Evolutionary conservation across 2,888 invertebrate genomes (phyloP), one percentile per base, ranked within the genome.

Genomic region (Erebia aethiops): DNA sequence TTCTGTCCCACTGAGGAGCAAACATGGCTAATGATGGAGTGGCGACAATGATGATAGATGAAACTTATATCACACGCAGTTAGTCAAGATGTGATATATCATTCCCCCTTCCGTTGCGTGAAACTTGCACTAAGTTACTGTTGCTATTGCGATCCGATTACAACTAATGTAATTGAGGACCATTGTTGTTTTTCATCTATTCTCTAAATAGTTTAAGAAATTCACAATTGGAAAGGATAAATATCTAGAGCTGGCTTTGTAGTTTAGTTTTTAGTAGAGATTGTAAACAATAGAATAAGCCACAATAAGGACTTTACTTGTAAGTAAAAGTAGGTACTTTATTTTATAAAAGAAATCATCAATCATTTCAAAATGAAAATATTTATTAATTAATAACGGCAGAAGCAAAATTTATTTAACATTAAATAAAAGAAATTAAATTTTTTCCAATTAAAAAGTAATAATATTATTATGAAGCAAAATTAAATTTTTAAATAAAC

Each of bases 21-120:
- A 91, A 93, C 91, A 91, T 75, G 74, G 82, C 87, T 92, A 90
- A 92, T 93, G 92, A 93, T 91, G 83, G 91, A 92, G 84, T 83
- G 86, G 86, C 83, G 81, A 76, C 79, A 81, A 89, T 87, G 86
- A 91, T 91, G 93, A 93, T 93, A 90, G 92, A 93, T 93, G 92
- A 87, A 87, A 87, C 87, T 86, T 82, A 87, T 88, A 87, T 87
- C 88, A 82, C 77, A 89, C 90, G 88, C 90, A 89, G 73, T 76
- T 76, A 72, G 85, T 84, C 83, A 81, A 77, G 77, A 79, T 83
- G 81, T 80, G 80, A 81, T 81, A 80, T 82, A 82, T 81, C 79
- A 80, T 79, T 76, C 74, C 74, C 76, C 72, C 75, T 75, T 76
- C 74, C 72, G 71, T 70, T 78, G 77, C 77, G 78, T 75, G 77